Conservation (phyloP, 30 jellyfish, hydroid and myxozoan species). For the Rhopilema esculentum region DNA sequence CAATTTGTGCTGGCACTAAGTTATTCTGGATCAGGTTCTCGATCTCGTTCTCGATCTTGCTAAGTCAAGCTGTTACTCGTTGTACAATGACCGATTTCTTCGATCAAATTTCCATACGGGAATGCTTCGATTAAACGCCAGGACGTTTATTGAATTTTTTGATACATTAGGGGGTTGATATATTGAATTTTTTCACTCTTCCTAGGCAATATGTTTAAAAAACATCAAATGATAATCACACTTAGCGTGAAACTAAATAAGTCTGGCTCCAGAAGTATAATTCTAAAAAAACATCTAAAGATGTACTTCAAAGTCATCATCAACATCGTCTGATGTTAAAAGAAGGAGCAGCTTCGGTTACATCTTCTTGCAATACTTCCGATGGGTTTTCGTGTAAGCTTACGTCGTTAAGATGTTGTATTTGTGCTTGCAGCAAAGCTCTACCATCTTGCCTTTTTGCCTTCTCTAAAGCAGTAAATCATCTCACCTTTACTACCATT, state of each 20-base stretch:
- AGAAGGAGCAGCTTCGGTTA: constrained; percentile 49
- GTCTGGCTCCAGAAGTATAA: constrained; percentile 19
- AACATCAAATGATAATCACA: constrained; percentile 37
- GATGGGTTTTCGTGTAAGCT: constrained; percentile 42
- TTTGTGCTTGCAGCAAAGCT: constrained; percentile 52
- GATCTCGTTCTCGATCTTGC: too few species aligned
- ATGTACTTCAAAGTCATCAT: constrained; percentile 63
- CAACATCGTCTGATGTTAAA: constrained; percentile 65
- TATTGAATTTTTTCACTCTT: too few species aligned
- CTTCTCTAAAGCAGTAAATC: constrained; percentile 52
- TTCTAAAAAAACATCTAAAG: constrained; percentile 27
- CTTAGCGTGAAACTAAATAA: not conserved
- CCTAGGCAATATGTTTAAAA: constrained; percentile 23
- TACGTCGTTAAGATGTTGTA: constrained; percentile 7
- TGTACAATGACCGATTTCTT: too few species aligned
- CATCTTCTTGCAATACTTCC: constrained; percentile 51
- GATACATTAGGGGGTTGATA: too few species aligned
- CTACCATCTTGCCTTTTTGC: constrained; percentile 9
- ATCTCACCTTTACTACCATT: constrained; percentile 40
- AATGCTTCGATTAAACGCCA: constrained; percentile 58
- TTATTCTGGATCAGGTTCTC: too few species aligned
- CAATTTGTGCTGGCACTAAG: too few species aligned
- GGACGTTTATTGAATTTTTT: too few species aligned
- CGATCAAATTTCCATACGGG: too few species aligned
- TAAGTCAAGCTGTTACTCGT: too few species aligned